phyloP scores from a whole-genome alignment of 2,888 invertebrate species.

The Caenorhabditis sp. region DNA sequence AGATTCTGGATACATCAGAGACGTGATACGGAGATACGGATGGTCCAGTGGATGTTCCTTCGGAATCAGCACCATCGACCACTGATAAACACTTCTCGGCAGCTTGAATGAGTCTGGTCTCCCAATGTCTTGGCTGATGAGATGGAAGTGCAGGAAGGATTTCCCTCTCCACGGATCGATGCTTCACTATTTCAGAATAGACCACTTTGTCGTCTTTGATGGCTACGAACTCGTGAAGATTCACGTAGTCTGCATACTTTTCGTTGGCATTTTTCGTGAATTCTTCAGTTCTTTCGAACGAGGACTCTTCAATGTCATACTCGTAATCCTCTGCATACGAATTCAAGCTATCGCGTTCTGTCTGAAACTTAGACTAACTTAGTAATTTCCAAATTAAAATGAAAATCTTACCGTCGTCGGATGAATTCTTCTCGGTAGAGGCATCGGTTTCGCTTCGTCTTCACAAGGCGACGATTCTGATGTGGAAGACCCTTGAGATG shows the following conservation, averaged over 20 bases:
- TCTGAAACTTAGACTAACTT: constrained; percentile 58
- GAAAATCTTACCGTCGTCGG: constrained; percentile 18
- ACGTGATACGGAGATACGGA: constrained; percentile 70
- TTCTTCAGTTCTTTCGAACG: constrained; percentile 76
- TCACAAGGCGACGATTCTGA: constrained; percentile 77
- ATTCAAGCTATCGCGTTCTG: constrained; percentile 79
- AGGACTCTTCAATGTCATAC: constrained; percentile 79
- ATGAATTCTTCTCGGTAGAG: constrained; percentile 67
- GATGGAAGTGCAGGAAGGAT: constrained; percentile 71
- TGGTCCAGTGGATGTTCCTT: constrained; percentile 58
- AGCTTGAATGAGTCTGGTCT: constrained; percentile 73
- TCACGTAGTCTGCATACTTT: constrained; percentile 77
- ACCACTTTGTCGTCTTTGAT: constrained; percentile 77
- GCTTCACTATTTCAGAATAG: constrained; percentile 78
- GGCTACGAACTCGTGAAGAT: constrained; percentile 77
- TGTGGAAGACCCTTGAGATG: constrained; percentile 70
- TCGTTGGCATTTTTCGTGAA: constrained; percentile 20
- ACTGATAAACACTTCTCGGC: constrained; percentile 76
- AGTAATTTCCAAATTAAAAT: no score
- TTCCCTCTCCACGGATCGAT: constrained; percentile 53
- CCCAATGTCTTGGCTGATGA: constrained; percentile 74
- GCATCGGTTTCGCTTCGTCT: constrained; percentile 73
- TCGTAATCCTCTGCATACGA: constrained; percentile 80
- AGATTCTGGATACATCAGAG: constrained; percentile 54
- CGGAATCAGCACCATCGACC: constrained; percentile 62